Evolutionary conservation across 2,797 vertebrate species (phyloP), one percentile per base, ranked within the genome.

Genomic region (Sebastes trivittatus): DNA sequence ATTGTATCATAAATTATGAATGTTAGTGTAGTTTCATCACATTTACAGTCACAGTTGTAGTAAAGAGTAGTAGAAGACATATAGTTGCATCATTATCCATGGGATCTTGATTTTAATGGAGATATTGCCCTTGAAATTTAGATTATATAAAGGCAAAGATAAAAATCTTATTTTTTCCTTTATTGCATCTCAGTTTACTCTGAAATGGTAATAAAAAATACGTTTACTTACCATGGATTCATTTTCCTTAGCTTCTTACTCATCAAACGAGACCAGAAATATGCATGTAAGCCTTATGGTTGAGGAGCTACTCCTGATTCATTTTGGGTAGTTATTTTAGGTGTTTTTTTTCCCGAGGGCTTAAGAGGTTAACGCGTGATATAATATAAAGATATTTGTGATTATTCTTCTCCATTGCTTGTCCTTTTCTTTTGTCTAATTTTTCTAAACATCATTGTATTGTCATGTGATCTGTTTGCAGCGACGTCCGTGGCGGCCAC

Each of bases 401-500:
- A 9, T 22, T 22, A 72, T 30, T 30, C 36, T n/a, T 38, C 23
- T 20, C 6, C 55, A 7, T 22, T 67, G 2, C n/a, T 22, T 63
- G 2, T 46, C 11, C 18, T 56, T 18, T 30, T 52, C 49, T 52
- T 52, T 52, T 0, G 0, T n/a, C 0, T 9, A 20, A 52, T 52
- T 52, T 52, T n/a, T 52, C 30, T 18, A 7, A 6, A n/a, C 66
- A 14, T 69, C 52, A 25, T 34, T 79, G 22, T 75, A 18, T 27
- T 73, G 27, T 65, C 23, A 18, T 83, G 54, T 85, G 59, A 34
- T 93, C 76, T 89, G 58, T 87, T 86, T 91, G 14, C 94, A 99
- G 98, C 96, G 38, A 98, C 98, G 72, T 98, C 98, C 0, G 98
- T 98, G 71, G 97, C 97, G 0, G 97, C 97, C 88, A 99, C 98